Conservation (phyloP, 2,888 invertebrate genomes). For the Lasius platythorax region DNA sequence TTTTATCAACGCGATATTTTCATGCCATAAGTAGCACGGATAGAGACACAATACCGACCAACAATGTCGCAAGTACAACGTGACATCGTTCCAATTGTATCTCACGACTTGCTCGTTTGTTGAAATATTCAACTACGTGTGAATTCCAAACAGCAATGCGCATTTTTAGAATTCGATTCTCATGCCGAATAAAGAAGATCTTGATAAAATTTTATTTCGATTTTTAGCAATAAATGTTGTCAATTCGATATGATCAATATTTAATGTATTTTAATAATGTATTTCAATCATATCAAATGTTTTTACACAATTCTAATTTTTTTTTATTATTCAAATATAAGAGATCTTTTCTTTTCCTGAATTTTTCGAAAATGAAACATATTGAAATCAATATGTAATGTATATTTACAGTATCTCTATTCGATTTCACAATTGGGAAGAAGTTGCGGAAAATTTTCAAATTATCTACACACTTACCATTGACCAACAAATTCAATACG, state of each 20-base stretch:
- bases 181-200: not conserved
- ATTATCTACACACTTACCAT: constrained; percentile 88
- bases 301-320: not conserved
- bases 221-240: not conserved
- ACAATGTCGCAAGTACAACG: constrained; percentile 69
- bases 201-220: not conserved
- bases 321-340: not conserved
- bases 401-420: not conserved
- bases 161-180: constrained; percentile 37
- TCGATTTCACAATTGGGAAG: not conserved
- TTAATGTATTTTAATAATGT: not conserved
- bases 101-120: constrained; percentile 49
- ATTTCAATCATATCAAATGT: not conserved
- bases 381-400: not conserved
- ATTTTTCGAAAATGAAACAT: not conserved
- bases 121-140: constrained; percentile 1
- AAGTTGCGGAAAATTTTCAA: not conserved
- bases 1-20: constrained; percentile 68
- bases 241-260: not conserved
- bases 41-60: constrained; percentile 63
- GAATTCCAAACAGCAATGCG: constrained; percentile 24
- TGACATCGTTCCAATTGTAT: constrained; percentile 64
- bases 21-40: constrained; percentile 66
- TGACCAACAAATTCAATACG: constrained; percentile 93
- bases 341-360: not conserved